phyloP scores from a whole-genome alignment of 2,888 invertebrate species.

The Baronia brevicornis region DNA sequence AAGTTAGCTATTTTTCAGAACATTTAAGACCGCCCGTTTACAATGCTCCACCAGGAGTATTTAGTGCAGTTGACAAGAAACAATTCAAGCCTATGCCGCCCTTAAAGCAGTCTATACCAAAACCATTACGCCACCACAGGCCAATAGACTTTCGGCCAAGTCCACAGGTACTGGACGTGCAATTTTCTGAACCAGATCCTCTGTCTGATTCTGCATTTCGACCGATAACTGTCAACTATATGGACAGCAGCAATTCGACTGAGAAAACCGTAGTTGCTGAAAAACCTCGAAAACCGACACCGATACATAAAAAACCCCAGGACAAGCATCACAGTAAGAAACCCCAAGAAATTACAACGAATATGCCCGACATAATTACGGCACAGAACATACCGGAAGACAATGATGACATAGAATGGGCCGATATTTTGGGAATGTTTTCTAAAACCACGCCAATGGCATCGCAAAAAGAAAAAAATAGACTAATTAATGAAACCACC shows the following conservation, averaged over 20 bases:
- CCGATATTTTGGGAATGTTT: conserved; percentile 52
- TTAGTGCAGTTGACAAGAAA: conserved; percentile 65
- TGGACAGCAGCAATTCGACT: conserved; percentile 27
- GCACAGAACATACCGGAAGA: conserved; percentile 31
- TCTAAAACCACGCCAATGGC: conserved; percentile 61
- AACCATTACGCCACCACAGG: conserved; percentile 33
- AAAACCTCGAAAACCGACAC: conserved; percentile 33
- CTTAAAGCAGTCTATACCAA: conserved; percentile 41
- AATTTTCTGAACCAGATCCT: conserved; percentile 45
- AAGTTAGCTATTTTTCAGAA: conserved; percentile 48
- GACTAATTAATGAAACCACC: conserved; percentile 27
- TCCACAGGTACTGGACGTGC: conserved; percentile 55
- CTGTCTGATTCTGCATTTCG: conserved; percentile 49
- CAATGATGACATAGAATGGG: conserved; percentile 47
- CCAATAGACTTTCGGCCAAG: conserved; percentile 59
- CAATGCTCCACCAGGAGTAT: conserved; percentile 65
- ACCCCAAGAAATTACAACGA: conserved; percentile 38
- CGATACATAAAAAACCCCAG: conserved; percentile 24
- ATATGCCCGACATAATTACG: conserved; percentile 55
- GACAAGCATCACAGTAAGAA: conserved; percentile 48
- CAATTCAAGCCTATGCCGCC: conserved; percentile 69
- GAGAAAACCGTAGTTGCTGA: conserved; percentile 24
- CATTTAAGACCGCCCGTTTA: conserved; percentile 60
- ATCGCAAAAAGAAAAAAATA: conserved; percentile 32
- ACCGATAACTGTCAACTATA: conserved; percentile 48